Evolutionary conservation across 1,140 invertebrate species (phyloP).

Genomic region (Rhagoletis zephyria): DNA sequence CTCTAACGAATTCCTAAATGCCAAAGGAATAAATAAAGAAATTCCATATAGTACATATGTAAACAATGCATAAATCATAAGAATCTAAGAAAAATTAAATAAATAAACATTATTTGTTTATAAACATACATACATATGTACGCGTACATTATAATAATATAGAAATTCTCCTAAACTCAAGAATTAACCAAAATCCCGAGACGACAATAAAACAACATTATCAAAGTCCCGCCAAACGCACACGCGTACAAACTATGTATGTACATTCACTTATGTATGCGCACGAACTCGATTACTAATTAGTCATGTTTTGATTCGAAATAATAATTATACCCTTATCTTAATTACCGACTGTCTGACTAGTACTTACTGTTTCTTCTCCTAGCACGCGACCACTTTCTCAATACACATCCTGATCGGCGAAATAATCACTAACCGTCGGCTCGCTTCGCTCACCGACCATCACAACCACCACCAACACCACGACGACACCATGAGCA

Average conservation of each 20-base stretch:
- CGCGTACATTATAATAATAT: too few relatives aligned
- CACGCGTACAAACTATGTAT: not conserved
- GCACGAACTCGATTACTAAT: not conserved
- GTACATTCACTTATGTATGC: not conserved
- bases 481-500: constrained; percentile 9
- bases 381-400: constrained; percentile 36
- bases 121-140: too few relatives aligned
- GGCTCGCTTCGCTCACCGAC: not conserved
- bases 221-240: too few relatives aligned
- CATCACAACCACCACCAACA: not conserved
- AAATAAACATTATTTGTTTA: too few relatives aligned
- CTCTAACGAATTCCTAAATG: too few relatives aligned
- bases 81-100: too few relatives aligned
- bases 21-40: too few relatives aligned
- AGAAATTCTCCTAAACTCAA: too few relatives aligned
- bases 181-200: too few relatives aligned
- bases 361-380: not conserved
- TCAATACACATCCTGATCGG: constrained; percentile 35
- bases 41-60: too few relatives aligned
- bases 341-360: constrained; percentile 31
- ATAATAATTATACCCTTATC: constrained; percentile 1
- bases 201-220: too few relatives aligned
- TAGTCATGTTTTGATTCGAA: constrained; percentile 29
- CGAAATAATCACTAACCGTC: not conserved
- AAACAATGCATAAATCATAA: too few relatives aligned